phyloP scores from a whole-genome alignment of 2,888 invertebrate genomes.

The Pyrochroa serraticornis region DNA sequence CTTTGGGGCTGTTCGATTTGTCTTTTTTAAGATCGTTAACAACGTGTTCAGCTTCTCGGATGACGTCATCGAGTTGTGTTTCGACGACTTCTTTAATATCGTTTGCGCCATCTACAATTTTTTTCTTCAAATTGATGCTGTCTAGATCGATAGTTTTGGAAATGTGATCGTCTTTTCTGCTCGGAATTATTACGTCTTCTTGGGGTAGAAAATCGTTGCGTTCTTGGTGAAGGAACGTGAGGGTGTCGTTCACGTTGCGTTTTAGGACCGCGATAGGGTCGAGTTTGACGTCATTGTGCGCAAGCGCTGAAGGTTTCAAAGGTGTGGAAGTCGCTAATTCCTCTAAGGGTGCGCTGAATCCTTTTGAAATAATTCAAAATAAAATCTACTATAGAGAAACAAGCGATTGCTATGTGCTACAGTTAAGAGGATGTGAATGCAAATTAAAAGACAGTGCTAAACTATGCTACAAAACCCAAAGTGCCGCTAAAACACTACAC shows the following conservation, averaged over 20 bases:
- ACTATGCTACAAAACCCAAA: conserved; percentile 11
- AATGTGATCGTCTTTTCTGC: conserved; percentile 55
- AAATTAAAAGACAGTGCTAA: conserved; percentile 33
- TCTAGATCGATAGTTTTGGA: conserved; percentile 51
- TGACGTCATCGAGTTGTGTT: conserved; percentile 50
- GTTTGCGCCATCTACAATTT: conserved; percentile 30
- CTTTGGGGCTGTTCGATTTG: conserved; percentile 49
- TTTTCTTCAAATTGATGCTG: conserved; percentile 44
- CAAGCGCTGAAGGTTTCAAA: conserved; percentile 23
- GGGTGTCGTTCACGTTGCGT: conserved; percentile 54
- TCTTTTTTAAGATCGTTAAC: conserved; percentile 54
- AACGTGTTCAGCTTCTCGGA: conserved; percentile 51
- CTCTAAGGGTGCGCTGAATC: conserved; percentile 34
- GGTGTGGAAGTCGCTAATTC: conserved; percentile 46
- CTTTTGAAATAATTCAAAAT: conserved; percentile 44
- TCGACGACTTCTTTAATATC: conserved; percentile 38
- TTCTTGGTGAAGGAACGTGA: conserved; percentile 57
- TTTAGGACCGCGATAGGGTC: conserved; percentile 50
- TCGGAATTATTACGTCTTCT: conserved; percentile 56
- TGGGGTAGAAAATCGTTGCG: conserved; percentile 56
- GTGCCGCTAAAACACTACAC: conserved; percentile 27
- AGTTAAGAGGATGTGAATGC: conserved; percentile 32
- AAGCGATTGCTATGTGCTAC: conserved; percentile 31
- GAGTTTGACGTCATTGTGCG: conserved; percentile 5
- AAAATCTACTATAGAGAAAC: conserved; percentile 38